Evolutionary conservation across 35 echinoderm and acorn worm genomes (phyloP).

Genomic region (Nesometra sesokonis): DNA sequence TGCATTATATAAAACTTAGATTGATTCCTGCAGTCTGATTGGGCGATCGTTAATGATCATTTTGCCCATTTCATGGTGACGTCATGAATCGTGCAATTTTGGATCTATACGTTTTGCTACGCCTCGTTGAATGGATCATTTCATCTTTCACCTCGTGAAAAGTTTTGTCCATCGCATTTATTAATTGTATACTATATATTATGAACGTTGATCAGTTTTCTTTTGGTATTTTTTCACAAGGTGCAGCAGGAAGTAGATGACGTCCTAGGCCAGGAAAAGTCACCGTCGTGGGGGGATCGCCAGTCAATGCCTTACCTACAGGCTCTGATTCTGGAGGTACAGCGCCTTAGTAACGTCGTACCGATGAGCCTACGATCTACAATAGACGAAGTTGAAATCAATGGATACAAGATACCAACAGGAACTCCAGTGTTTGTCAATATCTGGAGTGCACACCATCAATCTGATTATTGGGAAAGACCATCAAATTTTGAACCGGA

Average conservation of each 20-base stretch:
- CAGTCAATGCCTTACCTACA: constrained; percentile 28
- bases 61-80: no score
- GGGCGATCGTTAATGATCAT: no score
- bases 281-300: constrained; percentile 15
- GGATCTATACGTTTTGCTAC: no score
- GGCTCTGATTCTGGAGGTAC: constrained; percentile 44
- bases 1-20: no score
- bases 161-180: no score
- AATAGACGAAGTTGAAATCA: background rate
- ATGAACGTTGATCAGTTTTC: background rate
- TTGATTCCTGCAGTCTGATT: no score
- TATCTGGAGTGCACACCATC: constrained; percentile 7
- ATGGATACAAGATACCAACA: constrained; percentile 22
- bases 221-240: background rate
- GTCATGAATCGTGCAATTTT: no score
- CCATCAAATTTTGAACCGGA: constrained; percentile 52
- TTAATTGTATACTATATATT: background rate
- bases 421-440: constrained; percentile 31
- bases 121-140: no score
- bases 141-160: no score
- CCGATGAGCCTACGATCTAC: constrained; percentile 5
- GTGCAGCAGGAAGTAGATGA: constrained; percentile 38
- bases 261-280: constrained; percentile 8
- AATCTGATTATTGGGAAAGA: constrained; percentile 25
- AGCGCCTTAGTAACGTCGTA: constrained; percentile 14